These are phyloP conservation scores for Zoanthus solanderi DNA, from an alignment of 92 coral and sea anemone species.

Conservation along the genomic window DNA sequence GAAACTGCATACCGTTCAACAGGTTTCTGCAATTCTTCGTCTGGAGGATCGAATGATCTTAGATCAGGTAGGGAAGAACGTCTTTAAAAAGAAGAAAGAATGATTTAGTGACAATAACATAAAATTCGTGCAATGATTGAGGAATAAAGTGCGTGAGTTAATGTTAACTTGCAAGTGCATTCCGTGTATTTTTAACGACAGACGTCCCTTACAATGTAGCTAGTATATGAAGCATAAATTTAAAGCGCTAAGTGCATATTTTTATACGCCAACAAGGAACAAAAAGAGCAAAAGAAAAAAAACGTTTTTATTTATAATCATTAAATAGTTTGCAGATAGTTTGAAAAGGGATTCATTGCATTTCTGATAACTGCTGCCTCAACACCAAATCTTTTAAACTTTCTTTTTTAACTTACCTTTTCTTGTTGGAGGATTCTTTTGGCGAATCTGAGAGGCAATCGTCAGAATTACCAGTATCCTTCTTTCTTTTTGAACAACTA, in stretches of 20 bases:
- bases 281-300: background rate
- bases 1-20: constrained; percentile 55
- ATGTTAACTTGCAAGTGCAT: constrained; percentile 4
- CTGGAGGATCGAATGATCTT: constrained; percentile 55
- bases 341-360: background rate
- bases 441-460: constrained; percentile 42
- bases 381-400: background rate
- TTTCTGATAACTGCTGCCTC: background rate
- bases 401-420: constrained; percentile 16
- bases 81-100: constrained; percentile 52
- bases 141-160: background rate
- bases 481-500: constrained; percentile 59
- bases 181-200: background rate
- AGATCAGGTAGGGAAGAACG: constrained; percentile 82
- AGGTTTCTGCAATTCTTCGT: constrained; percentile 50
- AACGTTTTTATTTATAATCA: background rate
- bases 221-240: background rate
- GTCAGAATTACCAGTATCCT: constrained; percentile 44
- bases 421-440: constrained; percentile 1
- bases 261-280: background rate
- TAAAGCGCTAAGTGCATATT: background rate
- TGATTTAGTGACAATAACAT: background rate
- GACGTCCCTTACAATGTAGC: background rate
- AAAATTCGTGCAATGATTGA: background rate
- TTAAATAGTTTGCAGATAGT: background rate